Base-by-base conservation (phyloP, 2,888 invertebrate genomes). In the Callyntrura sp. region DNA sequence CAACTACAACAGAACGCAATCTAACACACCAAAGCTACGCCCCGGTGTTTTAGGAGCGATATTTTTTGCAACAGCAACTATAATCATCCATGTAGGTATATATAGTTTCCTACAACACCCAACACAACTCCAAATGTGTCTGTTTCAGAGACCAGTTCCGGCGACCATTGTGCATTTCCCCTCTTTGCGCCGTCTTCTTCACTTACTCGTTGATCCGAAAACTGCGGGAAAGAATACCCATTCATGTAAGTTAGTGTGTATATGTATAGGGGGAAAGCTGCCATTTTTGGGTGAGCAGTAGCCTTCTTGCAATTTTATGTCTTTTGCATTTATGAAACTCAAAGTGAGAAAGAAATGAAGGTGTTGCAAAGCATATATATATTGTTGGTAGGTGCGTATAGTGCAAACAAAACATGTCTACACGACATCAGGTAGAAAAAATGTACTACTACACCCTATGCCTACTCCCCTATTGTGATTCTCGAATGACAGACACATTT, bases 81-180 rank as follows among this genome's bases (percentile, higher is more conserved):
- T 68, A 28, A 68, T 68, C 65, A 68, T 60, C 62, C 83, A 68
- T 70, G 57, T 35, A 25, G 0, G 45, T 20, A 20, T 11, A 23
- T 20, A 20, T 14, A 11, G 8, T 65, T 14, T n/a, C n/a, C 5
- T 70, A 35, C n/a, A 25, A n/a, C 12, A 17, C 55, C n/a, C 73
- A 12, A 23, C 73, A 48, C 23, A 20, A 25, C 78, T 35, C 55
- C 17, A n/a, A n/a, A n/a, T n/a, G n/a, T n/a, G n/a, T 20, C 43
- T 70, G 45, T 45, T 70, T 45, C 20, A 45, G 78, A 28, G 51
- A 28, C 78, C 43, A 48, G 62, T 85, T 85, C 85, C 25, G 62
- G 78, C 65, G 84, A 78, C 85, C 85, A 85, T 43, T 85, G 85
- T 78, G 51, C 78, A 85, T 65, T 78, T 85, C 85, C 62, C 85